Conservation (phyloP, 2,797 vertebrate genomes). For the Otolemur crassicaudatus region DNA sequence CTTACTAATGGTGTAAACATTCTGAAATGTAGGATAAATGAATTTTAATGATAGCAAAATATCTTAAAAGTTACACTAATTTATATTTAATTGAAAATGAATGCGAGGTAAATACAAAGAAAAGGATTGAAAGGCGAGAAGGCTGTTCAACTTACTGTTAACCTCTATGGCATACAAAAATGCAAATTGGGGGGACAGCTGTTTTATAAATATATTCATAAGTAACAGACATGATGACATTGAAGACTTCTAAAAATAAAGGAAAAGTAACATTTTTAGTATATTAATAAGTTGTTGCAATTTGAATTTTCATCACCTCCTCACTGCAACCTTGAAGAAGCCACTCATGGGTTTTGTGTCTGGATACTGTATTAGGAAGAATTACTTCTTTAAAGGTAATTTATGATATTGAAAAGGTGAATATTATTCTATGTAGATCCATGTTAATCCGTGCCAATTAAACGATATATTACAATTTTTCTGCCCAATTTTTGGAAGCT, state of each 20-base stretch:
- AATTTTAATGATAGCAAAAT: background rate
- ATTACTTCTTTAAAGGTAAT: constrained; percentile 40
- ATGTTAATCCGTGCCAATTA: background rate
- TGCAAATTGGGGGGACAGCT: background rate
- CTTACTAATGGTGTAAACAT: constrained; percentile 4
- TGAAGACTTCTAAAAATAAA: background rate
- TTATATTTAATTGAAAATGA: constrained; percentile 43
- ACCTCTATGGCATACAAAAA: background rate
- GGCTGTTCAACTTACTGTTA: background rate
- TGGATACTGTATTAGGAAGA: constrained; percentile 8
- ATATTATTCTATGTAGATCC: background rate
- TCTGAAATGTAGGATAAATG: constrained; percentile 45
- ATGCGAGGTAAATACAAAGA: background rate
- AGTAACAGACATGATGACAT: background rate
- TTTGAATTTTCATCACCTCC: background rate
- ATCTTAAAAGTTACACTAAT: background rate
- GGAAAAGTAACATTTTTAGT: constrained; percentile 2
- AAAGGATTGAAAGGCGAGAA: background rate
- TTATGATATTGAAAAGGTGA: background rate
- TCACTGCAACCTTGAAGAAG: background rate
- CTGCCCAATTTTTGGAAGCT: background rate
- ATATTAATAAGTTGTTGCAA: background rate
- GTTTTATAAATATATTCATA: constrained; percentile 1
- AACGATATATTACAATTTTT: constrained; percentile 1
- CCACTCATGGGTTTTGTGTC: background rate